phyloP scores from a whole-genome alignment of 64 coral and sea anemone genomes.

The Hydrozoanthus tunicans region DNA sequence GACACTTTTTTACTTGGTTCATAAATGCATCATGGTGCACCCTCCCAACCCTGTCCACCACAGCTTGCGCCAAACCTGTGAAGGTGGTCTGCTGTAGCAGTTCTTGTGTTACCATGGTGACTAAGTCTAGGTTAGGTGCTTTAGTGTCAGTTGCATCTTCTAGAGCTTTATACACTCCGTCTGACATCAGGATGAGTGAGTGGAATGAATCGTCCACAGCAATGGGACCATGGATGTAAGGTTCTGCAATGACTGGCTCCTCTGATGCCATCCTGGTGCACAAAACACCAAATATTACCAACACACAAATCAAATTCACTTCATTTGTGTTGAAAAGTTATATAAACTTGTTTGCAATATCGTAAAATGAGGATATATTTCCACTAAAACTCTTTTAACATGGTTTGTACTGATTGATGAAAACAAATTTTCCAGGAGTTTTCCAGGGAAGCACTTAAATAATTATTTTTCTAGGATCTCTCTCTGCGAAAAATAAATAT shows the following conservation, averaged over 20 bases:
- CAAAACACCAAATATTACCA: neutral
- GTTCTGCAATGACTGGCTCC: constrained; percentile 96
- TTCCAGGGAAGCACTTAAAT: too few species aligned
- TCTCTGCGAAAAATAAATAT: too few species aligned
- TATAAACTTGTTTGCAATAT: too few species aligned
- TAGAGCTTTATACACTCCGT: constrained; percentile 89
- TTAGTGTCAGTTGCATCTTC: constrained; percentile 74
- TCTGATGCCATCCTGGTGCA: constrained; percentile 65
- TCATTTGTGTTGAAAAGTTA: too few species aligned
- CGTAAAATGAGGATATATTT: too few species aligned
- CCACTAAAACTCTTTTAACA: too few species aligned
- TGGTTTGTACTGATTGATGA: too few species aligned
- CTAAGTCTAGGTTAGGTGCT: constrained; percentile 82
- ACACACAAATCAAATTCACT: too few species aligned
- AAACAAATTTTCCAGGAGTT: too few species aligned
- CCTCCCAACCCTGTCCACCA: constrained; percentile 86
- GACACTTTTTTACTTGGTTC: constrained; percentile 80
- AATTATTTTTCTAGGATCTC: too few species aligned
- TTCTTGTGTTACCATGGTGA: constrained; percentile 81
- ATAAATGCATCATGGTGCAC: constrained; percentile 91
- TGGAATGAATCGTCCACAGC: constrained; percentile 83
- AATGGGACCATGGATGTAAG: constrained; percentile 80
- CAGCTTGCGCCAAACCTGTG: constrained; percentile 88
- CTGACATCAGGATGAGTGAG: constrained; percentile 93
- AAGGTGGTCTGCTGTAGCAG: constrained; percentile 79